Conservation (phyloP, 2,113 vertebrate species). For the Microtus montanus region DNA sequence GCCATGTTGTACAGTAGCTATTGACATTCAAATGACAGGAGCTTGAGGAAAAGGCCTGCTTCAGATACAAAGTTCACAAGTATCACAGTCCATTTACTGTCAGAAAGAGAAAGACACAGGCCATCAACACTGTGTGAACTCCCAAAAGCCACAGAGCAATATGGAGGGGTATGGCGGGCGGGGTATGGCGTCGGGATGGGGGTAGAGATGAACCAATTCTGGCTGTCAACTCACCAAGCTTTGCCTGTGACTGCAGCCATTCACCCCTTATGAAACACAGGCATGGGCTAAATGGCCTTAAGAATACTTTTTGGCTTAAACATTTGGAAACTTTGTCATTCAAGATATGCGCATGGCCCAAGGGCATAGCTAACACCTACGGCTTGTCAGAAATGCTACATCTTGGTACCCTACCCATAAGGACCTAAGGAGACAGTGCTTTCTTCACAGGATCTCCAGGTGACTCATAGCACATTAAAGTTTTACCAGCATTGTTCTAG, state of each 20-base stretch:
- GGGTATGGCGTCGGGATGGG: no score
- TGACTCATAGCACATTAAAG: constrained; percentile 23
- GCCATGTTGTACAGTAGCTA: background rate
- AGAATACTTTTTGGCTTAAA: background rate
- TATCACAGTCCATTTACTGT: background rate
- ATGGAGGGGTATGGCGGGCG: no score
- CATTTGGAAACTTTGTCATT: background rate
- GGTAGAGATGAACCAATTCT: background rate
- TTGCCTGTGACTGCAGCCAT: background rate
- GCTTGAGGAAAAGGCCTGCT: background rate
- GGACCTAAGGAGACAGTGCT: background rate
- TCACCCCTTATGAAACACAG: background rate
- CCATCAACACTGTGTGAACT: background rate
- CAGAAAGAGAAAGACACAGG: background rate
- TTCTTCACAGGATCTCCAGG: background rate
- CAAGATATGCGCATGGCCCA: no score
- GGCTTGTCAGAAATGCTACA: background rate
- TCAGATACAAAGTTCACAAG: background rate
- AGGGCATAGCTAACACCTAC: no score
- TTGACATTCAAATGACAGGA: background rate
- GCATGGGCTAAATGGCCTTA: background rate
- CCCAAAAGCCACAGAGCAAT: background rate
- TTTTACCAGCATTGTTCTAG: constrained; percentile 39
- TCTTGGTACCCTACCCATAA: background rate
- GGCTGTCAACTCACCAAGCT: background rate